phyloP scores from a whole-genome alignment of 2,797 vertebrate genomes.

The Mustela erminea region DNA sequence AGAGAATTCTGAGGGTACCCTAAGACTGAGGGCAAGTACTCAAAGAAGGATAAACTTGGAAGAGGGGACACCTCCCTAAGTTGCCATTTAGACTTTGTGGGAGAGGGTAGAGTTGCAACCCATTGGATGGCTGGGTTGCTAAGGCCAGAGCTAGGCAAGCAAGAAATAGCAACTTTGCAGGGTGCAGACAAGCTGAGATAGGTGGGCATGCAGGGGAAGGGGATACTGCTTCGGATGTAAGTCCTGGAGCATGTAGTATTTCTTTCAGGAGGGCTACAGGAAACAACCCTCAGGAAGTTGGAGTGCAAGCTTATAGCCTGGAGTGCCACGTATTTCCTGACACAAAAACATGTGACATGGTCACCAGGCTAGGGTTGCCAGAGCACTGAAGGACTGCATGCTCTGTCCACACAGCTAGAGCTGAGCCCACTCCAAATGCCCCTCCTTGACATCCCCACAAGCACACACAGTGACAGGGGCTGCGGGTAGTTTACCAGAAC shows the following conservation, averaged over 20 bases:
- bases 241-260: not conserved
- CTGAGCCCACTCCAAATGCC: not conserved
- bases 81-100: not conserved
- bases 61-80: rapidly evolving
- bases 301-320: not conserved
- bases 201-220: not conserved
- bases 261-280: not conserved
- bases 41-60: not conserved
- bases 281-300: not conserved
- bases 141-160: not conserved
- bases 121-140: not conserved
- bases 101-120: not conserved
- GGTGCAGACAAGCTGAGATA: not conserved
- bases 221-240: not conserved
- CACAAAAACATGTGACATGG: not conserved
- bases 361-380: not conserved
- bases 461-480: not conserved
- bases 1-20: not conserved
- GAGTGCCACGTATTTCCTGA: not conserved
- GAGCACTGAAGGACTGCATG: not conserved
- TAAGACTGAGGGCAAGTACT: not conserved
- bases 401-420: not conserved
- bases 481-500: not conserved
- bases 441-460: not conserved
- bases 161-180: not conserved